Base-by-base conservation (phyloP, 2,888 invertebrate genomes). In the Brachyptera risi region DNA sequence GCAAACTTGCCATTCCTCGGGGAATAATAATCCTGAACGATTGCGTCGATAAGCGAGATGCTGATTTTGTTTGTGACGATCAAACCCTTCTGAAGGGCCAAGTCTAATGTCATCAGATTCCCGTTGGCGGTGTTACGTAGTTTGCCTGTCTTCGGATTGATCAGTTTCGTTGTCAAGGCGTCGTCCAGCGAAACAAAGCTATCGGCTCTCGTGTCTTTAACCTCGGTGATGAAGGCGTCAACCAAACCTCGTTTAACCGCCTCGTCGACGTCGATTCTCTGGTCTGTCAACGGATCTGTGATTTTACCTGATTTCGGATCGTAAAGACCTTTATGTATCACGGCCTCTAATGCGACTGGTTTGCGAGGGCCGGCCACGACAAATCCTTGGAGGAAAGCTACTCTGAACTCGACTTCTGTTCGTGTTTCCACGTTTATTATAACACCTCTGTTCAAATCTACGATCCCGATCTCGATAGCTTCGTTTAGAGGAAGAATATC, bases 231-330 rank as follows among this genome's bases (percentile, higher is more conserved):
- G 64, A 86, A 86, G 1, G 90, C 86, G 74, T 92, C 90, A 26
- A 95, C 82, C 65, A 93, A 84, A 68, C 88, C 87, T 69, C 89
- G 82, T 66, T 86, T 83, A 51, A 92, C 84, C 1, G 91, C 89
- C 70, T 91, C 90, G 56, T 84, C 81, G 19, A 95, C 80, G 67
- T 85, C 81, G 1, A 93, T 79, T 66, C 83, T 76, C 73, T 88
- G 85, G 68, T 85, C 82, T 35, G 88, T 86, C 65, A 89, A 77
- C 23, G 83, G 83, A 73, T 92, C 92, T 67, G 78, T 82, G 38
- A 92, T 83, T 73, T 82, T 84, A 9, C 88, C 88, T 1, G 83
- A 80, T 69, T 83, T 79, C 0, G 85, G 78, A 72, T 88, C 84
- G 71, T 89, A 89, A 66, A 88, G 76, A 60, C 85, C 83, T 72